Percentiles rank a stretch among this genome's conserved stretches.
Evolutionary conservation across 2,888 invertebrate species (phyloP).

Genomic region (Hypomecis atomaria): DNA sequence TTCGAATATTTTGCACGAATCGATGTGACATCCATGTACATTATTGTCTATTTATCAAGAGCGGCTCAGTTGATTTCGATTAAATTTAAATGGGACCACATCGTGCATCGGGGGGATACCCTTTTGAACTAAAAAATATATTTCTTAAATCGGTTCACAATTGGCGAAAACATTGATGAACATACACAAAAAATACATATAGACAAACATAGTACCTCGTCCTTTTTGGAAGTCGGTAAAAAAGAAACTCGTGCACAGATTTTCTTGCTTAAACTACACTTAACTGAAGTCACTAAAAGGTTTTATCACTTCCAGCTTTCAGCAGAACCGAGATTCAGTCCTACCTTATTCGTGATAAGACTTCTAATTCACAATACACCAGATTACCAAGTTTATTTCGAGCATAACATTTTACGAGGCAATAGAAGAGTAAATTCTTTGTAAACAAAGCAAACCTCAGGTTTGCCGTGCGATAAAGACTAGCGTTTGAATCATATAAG

Average conservation of each 20-base stretch:
- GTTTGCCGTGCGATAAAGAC: slow-evolving; percentile 40
- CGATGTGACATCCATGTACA: no score
- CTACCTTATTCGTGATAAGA: slow-evolving; percentile 20
- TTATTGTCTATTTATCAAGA: no score
- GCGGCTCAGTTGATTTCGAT: no score
- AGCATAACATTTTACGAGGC: slow-evolving; percentile 46
- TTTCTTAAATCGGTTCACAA: no score
- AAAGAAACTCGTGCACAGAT: background rate
- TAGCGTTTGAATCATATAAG: slow-evolving; percentile 21
- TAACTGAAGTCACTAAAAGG: background rate
- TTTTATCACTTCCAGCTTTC: background rate
- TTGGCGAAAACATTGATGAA: no score
- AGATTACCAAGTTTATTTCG: slow-evolving; percentile 24
- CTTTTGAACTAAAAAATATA: background rate
- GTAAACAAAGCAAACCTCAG: slow-evolving; percentile 49
- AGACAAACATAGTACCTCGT: no score
- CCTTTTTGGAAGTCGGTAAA: no score
- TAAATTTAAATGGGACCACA: no score
- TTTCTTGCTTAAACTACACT: background rate
- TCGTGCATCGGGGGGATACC: no score
- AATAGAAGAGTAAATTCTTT: slow-evolving; percentile 49
- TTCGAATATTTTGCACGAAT: no score
- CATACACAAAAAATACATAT: no score
- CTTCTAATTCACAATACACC: slow-evolving; percentile 14
- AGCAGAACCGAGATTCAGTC: slow-evolving; percentile 19